Evolutionary conservation across 2,797 vertebrate species (phyloP).

Genomic region (Semaprochilodus insignis): DNA sequence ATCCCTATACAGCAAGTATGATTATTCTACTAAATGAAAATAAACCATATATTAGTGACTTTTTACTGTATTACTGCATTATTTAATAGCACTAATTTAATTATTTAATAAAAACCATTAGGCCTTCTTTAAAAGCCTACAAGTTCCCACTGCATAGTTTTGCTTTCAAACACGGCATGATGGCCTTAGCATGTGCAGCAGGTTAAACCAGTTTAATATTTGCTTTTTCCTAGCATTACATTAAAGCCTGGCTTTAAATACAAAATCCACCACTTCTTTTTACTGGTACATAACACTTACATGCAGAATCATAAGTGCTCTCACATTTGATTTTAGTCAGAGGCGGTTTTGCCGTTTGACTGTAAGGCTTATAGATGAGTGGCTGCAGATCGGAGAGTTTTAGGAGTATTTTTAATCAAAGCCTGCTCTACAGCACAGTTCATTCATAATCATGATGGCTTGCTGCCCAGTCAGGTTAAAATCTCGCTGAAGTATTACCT

Average conservation of each 20-base stretch:
- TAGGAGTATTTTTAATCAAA: conserved; percentile 34
- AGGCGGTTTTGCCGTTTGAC: neutral
- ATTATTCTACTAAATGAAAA: too few relatives aligned
- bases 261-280: neutral
- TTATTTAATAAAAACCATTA: too few relatives aligned
- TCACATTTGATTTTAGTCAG: neutral
- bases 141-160: too few relatives aligned
- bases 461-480: conserved; percentile 42
- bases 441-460: conserved; percentile 59
- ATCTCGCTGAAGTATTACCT: conserved; percentile 48
- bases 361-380: neutral
- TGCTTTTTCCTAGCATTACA: too few relatives aligned
- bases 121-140: too few relatives aligned
- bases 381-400: neutral
- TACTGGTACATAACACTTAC: conserved; percentile 29
- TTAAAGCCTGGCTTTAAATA: neutral
- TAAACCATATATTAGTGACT: too few relatives aligned
- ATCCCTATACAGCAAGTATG: too few relatives aligned
- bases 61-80: too few relatives aligned
- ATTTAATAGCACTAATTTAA: too few relatives aligned
- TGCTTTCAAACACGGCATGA: too few relatives aligned
- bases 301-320: neutral
- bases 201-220: too few relatives aligned
- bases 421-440: conserved; percentile 22
- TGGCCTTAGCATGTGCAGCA: too few relatives aligned